These are phyloP conservation scores for Echinometra lucunter DNA, from an alignment of 53 echinoderm and acorn worm genomes.

Conservation along the genomic window DNA sequence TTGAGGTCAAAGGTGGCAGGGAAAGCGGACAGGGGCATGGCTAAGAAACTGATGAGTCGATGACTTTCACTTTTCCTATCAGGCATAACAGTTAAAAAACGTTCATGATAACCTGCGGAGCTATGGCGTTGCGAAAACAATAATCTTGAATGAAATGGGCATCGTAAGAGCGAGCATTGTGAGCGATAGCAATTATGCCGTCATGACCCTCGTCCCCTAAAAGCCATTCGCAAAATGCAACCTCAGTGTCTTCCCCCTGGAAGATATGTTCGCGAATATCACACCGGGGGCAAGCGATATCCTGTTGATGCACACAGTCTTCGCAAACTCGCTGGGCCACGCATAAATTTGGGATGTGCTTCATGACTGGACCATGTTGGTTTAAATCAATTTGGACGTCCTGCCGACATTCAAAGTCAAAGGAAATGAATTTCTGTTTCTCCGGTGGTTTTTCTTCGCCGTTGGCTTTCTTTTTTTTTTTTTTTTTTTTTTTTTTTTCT, in stretches of 20 bases:
- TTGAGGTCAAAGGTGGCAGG: slow-evolving; percentile 64
- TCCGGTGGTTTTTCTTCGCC: neutral
- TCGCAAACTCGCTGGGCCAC: slow-evolving; percentile 53
- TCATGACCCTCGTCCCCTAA: slow-evolving; percentile 41
- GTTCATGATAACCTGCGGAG: slow-evolving; percentile 68
- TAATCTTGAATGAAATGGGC: slow-evolving; percentile 63
- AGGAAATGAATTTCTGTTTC: slow-evolving; percentile 68
- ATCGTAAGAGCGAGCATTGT: slow-evolving; percentile 68
- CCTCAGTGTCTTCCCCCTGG: slow-evolving; percentile 5
- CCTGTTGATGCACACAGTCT: slow-evolving; percentile 22
- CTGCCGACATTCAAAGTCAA: slow-evolving; percentile 62
- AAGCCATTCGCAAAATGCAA: slow-evolving; percentile 69
- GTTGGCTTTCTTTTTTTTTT: neutral
- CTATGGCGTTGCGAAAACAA: slow-evolving; percentile 16
- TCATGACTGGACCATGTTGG: slow-evolving; percentile 27
- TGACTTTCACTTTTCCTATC: slow-evolving; percentile 69
- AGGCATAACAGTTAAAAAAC: slow-evolving; percentile 60
- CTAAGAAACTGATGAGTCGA: slow-evolving; percentile 75
- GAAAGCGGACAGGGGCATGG: slow-evolving; percentile 73
- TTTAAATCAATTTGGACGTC: slow-evolving; percentile 30
- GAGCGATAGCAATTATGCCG: slow-evolving; percentile 63
- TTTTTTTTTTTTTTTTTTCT: no score
- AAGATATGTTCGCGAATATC: slow-evolving; percentile 27
- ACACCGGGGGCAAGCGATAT: slow-evolving; percentile 30
- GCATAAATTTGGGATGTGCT: slow-evolving; percentile 49